Base-by-base conservation (phyloP, 2,797 vertebrate genomes). In the Macroramphosus scolopax region DNA sequence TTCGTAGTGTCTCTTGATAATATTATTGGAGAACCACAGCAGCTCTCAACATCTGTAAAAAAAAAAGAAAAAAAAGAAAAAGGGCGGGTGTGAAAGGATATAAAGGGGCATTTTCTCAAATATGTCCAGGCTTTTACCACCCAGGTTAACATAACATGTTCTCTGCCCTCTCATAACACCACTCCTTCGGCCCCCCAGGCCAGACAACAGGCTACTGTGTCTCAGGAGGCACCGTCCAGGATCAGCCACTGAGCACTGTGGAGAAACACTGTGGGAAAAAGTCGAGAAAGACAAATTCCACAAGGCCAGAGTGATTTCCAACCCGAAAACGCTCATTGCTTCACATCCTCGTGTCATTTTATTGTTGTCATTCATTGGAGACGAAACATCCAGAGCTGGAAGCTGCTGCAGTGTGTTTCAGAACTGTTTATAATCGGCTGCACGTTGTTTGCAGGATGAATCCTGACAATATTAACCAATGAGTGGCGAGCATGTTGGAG, bases 81-180 rank as follows among this genome's bases (percentile, higher is more conserved):
- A 9, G 20, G 58, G 36, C 37, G 52, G 67, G 64, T 52, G 74
- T 68, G 59, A 63, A 51, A 61, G 45, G 71, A 63, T 66, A 75
- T 64, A 68, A 69, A 68, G 65, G 73, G 53, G 49, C 67, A 72
- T 84, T 84, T 86, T 77, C 64, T 55, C 70, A 82, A 80, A 80
- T 78, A 73, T 78, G 78, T 82, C 44, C 16, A 28, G 66, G 68
- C 72, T 66, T 84, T 78, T 80, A 82, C 77, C 83, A 81, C 80
- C 82, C 80, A 83, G 84, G 84, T 87, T 87, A 88, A 58, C 75
- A 84, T 57, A 87, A 82, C 84, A 87, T 78, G 77, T 82, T 68
- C 64, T 51, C 57, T 54, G 63, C 66, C 72, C 70, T 82, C 75
- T 84, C 82, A 85, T 78, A 87, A 84, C 77, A 85, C 36, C 61